Percentiles rank a stretch among this genome's conserved stretches.
Conservation (phyloP, 2,113 vertebrate genomes). For the Calcarius ornatus region DNA sequence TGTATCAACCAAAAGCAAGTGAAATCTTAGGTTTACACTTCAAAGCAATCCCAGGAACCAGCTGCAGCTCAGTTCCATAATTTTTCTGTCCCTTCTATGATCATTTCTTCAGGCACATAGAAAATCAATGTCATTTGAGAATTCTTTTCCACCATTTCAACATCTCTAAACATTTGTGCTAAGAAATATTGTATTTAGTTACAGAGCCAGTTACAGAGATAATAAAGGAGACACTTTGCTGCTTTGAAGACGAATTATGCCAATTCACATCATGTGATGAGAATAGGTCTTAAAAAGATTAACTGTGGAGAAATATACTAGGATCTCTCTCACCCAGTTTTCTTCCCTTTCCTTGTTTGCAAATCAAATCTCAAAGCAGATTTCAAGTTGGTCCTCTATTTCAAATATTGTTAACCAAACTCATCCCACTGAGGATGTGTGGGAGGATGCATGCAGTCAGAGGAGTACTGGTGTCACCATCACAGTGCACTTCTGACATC, state of each 20-base stretch:
- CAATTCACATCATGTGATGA: not conserved
- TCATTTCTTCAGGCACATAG: not conserved
- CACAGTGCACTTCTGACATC: not conserved
- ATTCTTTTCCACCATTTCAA: not conserved
- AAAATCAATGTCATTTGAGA: not conserved
- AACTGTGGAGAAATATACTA: not conserved
- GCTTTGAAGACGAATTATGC: not conserved
- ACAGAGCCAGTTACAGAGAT: not conserved
- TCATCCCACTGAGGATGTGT: not conserved
- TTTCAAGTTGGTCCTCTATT: not conserved
- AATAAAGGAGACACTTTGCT: not conserved
- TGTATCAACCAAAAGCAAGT: not conserved
- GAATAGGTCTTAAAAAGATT: not conserved
- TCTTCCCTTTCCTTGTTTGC: not conserved
- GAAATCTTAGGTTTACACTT: not conserved
- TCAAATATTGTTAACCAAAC: not conserved
- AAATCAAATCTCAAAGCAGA: not conserved
- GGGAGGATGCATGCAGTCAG: not conserved
- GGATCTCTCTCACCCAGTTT: not conserved
- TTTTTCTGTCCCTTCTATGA: not conserved
- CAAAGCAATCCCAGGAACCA: not conserved
- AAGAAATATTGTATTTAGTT: not conserved
- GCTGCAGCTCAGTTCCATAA: not conserved
- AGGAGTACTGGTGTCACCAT: fast-evolving
- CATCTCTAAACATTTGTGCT: not conserved